Conservation (phyloP, 2,113 vertebrate genomes). For the Dissostichus mawsoni region DNA sequence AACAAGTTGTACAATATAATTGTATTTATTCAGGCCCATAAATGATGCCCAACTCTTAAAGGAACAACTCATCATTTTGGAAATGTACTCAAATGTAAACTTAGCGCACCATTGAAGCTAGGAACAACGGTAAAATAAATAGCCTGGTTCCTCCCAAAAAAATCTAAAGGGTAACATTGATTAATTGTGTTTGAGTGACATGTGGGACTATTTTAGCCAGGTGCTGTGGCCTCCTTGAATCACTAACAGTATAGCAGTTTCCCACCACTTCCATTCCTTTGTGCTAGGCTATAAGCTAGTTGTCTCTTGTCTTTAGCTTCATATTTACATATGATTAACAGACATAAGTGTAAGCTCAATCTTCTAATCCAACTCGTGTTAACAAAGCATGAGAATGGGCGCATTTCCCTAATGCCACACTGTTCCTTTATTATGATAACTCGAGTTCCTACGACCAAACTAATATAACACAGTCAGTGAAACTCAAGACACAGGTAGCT, state of each 20-base stretch:
- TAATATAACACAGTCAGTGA: not conserved
- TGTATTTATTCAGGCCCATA: not conserved
- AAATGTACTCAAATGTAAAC: not conserved
- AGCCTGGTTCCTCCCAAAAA: not conserved
- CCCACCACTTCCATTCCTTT: not conserved
- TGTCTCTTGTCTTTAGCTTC: not conserved
- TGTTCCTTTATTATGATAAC: not conserved
- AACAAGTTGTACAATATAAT: not conserved
- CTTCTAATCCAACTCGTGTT: not conserved
- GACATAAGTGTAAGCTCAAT: not conserved
- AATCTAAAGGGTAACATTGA: not conserved
- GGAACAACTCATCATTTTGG: not conserved
- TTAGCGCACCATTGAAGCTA: not conserved
- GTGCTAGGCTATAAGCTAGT: not conserved
- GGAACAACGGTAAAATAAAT: not conserved
- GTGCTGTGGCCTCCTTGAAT: not conserved
- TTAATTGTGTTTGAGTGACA: no score
- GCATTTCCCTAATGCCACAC: not conserved
- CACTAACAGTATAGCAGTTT: not conserved
- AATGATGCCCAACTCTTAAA: not conserved
- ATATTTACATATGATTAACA: not conserved
- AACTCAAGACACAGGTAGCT: slow-evolving; percentile 41
- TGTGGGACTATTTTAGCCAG: not conserved
- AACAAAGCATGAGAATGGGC: not conserved
- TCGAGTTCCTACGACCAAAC: not conserved